Base-by-base conservation (phyloP, 2,888 invertebrate species). In the Phengaris arion region DNA sequence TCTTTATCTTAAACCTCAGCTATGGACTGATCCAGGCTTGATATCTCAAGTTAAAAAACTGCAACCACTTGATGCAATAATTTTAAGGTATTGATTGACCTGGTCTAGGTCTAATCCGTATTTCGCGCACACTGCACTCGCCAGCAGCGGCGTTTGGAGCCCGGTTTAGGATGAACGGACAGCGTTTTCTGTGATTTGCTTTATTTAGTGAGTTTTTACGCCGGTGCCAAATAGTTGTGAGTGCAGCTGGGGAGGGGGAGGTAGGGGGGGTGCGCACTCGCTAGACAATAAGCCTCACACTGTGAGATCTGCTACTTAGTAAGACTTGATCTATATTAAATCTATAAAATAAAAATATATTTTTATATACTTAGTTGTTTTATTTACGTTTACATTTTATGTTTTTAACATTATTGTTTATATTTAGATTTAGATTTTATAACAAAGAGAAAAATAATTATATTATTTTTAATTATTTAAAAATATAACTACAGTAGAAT, bases 151-250 rank as follows among this genome's bases (percentile, higher is more conserved):
- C 59, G 59, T 59, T 59, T 59, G 59, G 59, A 59, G 22, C 59
- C 22, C 22, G 9, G n/a, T 64, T 12, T 64, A 64, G 64, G 35
- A 52, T 45, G 46, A 64, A 64, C 68, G 68, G 72, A 70, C 46
- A 69, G 75, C 75, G 68, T 48, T 75, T 74, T 75, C 76, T 76
- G 79, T 79, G 78, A 77, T 74, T 79, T 76, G 76, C 64, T 77
- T 76, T 55, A 69, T 69, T 68, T 75, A 75, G 68, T 68, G 8
- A 54, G 22, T 48, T 57, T 76, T 74, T 59, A 79, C 75, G 76
- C 74, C 77, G 81, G 82, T 82, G 82, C 82, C 82, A 83, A 83
- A 81, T 83, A 83, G 82, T 76, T 81, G 77, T 81, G 22, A 51
- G 68, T 64, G 22, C 46, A 54, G 74, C 68, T 12, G 54, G 22